phyloP scores from a whole-genome alignment of 1,140 invertebrate species.

The Hirudo medicinalis region DNA sequence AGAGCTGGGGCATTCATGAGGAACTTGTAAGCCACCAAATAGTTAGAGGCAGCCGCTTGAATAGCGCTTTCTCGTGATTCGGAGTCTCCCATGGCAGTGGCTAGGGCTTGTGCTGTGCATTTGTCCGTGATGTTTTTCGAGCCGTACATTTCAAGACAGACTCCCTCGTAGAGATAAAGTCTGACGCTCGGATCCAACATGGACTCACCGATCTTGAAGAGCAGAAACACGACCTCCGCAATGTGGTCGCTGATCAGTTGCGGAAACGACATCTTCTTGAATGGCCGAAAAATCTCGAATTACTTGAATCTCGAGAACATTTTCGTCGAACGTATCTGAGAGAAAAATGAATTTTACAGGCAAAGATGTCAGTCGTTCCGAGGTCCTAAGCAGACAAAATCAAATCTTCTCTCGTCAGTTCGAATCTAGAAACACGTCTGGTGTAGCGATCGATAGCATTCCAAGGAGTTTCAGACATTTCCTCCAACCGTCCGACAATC shows the following conservation, averaged over 20 bases:
- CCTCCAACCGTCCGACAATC: too few relatives aligned
- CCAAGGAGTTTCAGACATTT: too few relatives aligned
- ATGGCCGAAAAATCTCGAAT: not conserved
- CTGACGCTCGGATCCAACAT: slow-evolving; percentile 37
- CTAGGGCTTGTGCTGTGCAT: slow-evolving; percentile 15
- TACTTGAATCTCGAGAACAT: not conserved
- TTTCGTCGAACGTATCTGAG: too few relatives aligned
- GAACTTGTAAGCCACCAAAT: slow-evolving; percentile 35
- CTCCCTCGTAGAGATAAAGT: slow-evolving; percentile 34
- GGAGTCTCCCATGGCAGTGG: not conserved
- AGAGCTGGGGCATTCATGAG: slow-evolving; percentile 38
- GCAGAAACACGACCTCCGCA: slow-evolving; percentile 29
- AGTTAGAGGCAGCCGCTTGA: slow-evolving; percentile 30
- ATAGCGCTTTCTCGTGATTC: slow-evolving; percentile 21
- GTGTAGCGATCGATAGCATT: too few relatives aligned
- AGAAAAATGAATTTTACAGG: too few relatives aligned
- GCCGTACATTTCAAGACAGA: slow-evolving; percentile 28
- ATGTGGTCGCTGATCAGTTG: slow-evolving; percentile 13
- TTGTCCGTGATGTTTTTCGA: not conserved
- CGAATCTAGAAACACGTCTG: too few relatives aligned
- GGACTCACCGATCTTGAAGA: slow-evolving; percentile 38
- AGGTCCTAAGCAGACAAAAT: too few relatives aligned
- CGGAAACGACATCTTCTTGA: not conserved
- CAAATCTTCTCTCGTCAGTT: too few relatives aligned
- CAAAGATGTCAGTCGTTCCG: too few relatives aligned